phyloP scores from a whole-genome alignment of 2,797 vertebrate species.

The Podarcis siculus region DNA sequence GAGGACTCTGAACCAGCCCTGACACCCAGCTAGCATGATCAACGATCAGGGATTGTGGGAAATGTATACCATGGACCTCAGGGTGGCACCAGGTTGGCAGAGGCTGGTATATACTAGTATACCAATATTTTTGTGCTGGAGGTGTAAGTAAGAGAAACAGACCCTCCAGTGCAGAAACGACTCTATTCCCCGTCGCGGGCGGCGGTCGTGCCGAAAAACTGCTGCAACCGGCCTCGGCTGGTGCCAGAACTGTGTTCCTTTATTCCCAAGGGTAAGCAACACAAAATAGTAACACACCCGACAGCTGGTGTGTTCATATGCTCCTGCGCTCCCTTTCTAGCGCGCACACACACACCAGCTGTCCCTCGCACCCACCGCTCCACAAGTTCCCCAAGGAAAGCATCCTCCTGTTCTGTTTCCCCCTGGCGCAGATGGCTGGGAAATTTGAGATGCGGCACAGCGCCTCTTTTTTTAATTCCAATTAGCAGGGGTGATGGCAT shows the following conservation, averaged over 20 bases:
- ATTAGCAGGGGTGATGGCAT: slow-evolving; percentile 8
- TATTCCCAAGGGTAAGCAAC: neutral
- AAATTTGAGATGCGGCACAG: neutral
- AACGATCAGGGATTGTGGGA: no score
- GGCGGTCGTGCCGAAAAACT: neutral
- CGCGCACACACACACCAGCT: rapidly evolving
- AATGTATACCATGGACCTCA: no score
- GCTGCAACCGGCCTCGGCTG: neutral
- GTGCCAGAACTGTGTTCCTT: neutral
- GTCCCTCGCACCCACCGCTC: rapidly evolving
- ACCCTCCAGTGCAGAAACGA: neutral
- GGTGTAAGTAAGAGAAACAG: neutral
- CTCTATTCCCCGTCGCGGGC: neutral
- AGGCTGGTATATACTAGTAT: no score
- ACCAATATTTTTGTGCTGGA: neutral
- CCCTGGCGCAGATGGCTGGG: neutral
- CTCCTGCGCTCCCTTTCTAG: neutral
- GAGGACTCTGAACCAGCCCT: no score
- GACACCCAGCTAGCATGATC: no score
- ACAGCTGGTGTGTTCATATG: slow-evolving; percentile 41
- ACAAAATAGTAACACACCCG: neutral
- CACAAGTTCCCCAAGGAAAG: rapidly evolving
- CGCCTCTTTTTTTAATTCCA: neutral
- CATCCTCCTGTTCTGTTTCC: neutral
- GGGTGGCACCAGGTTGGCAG: no score